Evolutionary conservation across 1,140 invertebrate genomes (phyloP), one percentile per base, ranked within the genome.

Genomic region (Neuroterus valhalla): DNA sequence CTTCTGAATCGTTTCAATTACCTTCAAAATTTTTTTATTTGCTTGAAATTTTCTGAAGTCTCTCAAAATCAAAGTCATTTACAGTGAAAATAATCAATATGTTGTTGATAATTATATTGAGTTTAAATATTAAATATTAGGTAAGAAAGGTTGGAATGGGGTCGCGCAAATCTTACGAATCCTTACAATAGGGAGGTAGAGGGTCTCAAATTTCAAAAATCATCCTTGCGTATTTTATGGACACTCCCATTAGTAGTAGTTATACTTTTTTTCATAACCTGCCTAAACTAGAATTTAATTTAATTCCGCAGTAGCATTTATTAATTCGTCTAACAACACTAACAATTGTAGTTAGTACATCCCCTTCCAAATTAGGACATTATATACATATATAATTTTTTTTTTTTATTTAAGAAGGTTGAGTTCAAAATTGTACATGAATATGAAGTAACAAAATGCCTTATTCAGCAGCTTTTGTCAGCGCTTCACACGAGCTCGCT

Each of bases 261-360:
- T 31, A 23, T 62, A 62, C 23, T n/a, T 31, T 62, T 62, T 26
- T 15, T 62, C 31, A 38, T 62, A 62, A 62, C 55, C 55, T 31
- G 23, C 26, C 55, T 62, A 31, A 62, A 31, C 0, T 38, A 31
- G 1, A 2, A 21, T 23, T 55, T 67, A 71, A 26, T 26, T 14
- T 46, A 31, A 55, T 19, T 21, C 70, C 19, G 19, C 38, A 70
- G 11, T 68, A 46, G 38, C 71, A 46, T 74, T 70, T 75, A 82
- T 82, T 62, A 66, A 80, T 89, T 89, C 87, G 87, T 89, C 87
- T 88, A 89, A 87, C 85, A 88, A 88, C 74, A 86, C 87, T 88
- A 89, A 87, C 80, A 79, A 68, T 31, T 66, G 78, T 82, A 85
- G 75, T 84, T 84, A 81, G 76, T 83, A 83, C 76, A 76, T 78